A percentile compares a stretch with the other conserved stretches of the same genome.
Evolutionary conservation across 2,888 invertebrate genomes (phyloP).

Genomic region (Scotopteryx bipunctaria): DNA sequence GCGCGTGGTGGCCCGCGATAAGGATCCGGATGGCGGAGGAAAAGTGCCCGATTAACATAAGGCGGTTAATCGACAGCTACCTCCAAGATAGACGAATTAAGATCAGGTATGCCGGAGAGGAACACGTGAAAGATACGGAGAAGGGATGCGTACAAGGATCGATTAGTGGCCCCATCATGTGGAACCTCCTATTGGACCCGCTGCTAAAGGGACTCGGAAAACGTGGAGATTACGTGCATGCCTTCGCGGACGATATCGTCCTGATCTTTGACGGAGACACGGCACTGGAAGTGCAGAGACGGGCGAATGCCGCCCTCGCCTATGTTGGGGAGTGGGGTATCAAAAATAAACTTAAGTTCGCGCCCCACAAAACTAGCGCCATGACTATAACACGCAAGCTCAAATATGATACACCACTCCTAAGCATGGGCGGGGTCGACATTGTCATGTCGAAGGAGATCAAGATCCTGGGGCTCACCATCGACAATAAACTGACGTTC

Average conservation of each 20-base stretch:
- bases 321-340: no score
- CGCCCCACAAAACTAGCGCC: no score
- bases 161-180: neutral
- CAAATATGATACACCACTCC: no score
- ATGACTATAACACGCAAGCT: no score
- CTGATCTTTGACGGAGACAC: constrained; percentile 19
- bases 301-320: constrained; percentile 3
- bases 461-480: constrained; percentile 9
- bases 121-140: neutral
- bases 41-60: neutral
- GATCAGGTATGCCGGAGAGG: neutral
- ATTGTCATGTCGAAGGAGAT: constrained; percentile 7
- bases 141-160: neutral
- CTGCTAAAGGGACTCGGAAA: neutral
- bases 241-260: constrained; percentile 19
- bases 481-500: constrained; percentile 14
- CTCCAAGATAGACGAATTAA: neutral
- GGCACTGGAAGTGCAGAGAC: neutral
- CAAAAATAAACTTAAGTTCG: no score
- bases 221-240: neutral
- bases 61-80: neutral
- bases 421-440: constrained; percentile 1
- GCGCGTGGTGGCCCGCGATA: no score
- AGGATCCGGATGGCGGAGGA: neutral
- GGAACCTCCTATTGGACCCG: constrained; percentile 8